These are phyloP conservation scores for Noturus placidus DNA, from an alignment of 2,113 vertebrate genomes.

Conservation along the genomic window DNA sequence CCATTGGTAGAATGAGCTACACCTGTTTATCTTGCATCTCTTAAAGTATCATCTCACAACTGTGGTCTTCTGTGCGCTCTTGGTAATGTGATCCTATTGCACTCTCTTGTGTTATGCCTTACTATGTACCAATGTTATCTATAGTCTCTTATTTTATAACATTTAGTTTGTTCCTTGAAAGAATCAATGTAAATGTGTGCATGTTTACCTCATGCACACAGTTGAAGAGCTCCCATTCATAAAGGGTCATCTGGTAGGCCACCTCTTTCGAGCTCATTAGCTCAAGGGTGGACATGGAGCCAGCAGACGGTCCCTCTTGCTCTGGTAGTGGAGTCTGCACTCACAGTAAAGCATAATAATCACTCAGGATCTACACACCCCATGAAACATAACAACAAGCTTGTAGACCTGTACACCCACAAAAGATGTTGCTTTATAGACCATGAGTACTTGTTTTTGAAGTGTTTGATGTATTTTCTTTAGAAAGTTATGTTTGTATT, in stretches of 20 bases:
- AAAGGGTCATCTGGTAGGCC: slow-evolving; percentile 92
- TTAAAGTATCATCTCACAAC: neutral
- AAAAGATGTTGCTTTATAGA: neutral
- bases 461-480: neutral
- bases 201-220: slow-evolving; percentile 91
- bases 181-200: neutral
- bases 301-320: slow-evolving; percentile 88
- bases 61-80: neutral
- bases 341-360: slow-evolving; percentile 30
- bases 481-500: neutral
- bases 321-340: slow-evolving; percentile 86
- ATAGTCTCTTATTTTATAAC: neutral
- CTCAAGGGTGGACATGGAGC: slow-evolving; percentile 87
- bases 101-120: neutral
- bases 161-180: neutral
- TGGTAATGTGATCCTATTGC: neutral
- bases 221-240: slow-evolving; percentile 98
- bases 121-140: slow-evolving; percentile 12
- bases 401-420: neutral
- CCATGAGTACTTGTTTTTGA: neutral
- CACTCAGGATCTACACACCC: slow-evolving; percentile 24
- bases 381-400: neutral
- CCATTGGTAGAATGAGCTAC: neutral
- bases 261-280: slow-evolving; percentile 97
- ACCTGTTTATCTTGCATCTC: neutral